Conservation (phyloP, 1,140 invertebrate species). For the Antheraea pernyi region DNA sequence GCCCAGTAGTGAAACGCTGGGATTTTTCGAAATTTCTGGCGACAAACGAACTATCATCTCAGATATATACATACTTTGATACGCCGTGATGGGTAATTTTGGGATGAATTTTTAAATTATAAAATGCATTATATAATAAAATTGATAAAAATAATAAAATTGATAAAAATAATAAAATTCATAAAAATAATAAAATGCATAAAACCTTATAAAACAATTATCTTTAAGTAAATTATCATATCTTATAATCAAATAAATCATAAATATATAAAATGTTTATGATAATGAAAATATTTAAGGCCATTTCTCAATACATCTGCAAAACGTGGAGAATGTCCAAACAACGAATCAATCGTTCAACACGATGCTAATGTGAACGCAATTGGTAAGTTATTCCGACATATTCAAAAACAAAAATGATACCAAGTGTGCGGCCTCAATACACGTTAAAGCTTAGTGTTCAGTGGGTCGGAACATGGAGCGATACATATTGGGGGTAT, state of each 20-base stretch:
- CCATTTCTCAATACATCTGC: not conserved
- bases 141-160: too few relatives aligned
- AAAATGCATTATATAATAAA: too few relatives aligned
- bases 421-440: not conserved
- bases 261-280: not conserved
- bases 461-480: not conserved
- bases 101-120: too few relatives aligned
- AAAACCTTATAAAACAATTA: too few relatives aligned
- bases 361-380: not conserved
- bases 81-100: too few relatives aligned
- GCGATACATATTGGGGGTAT: too few relatives aligned
- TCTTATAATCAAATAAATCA: not conserved
- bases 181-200: too few relatives aligned
- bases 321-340: not conserved
- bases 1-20: too few relatives aligned
- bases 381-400: slow-evolving; percentile 21
- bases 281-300: not conserved
- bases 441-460: not conserved
- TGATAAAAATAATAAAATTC: too few relatives aligned
- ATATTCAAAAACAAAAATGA: slow-evolving; percentile 1
- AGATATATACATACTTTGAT: too few relatives aligned
- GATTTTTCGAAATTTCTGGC: too few relatives aligned
- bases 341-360: not conserved
- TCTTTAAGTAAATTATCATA: not conserved
- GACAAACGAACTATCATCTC: too few relatives aligned